A percentile compares a stretch with the other conserved stretches of the same genome.
Conservation (phyloP, 2,113 vertebrate genomes). For the Pseudolaguvia tuberculata region DNA sequence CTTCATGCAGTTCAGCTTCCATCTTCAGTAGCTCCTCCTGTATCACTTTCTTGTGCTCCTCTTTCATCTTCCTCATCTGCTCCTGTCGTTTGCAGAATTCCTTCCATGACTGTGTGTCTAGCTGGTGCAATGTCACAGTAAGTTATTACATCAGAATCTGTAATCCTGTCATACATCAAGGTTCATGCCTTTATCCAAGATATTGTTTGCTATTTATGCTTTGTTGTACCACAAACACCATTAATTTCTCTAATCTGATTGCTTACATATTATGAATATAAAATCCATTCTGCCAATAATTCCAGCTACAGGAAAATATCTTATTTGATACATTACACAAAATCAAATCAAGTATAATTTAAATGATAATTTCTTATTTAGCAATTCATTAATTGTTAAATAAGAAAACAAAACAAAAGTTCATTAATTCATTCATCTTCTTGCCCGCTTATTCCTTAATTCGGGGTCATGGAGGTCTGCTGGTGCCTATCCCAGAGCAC, state of each 20-base stretch:
- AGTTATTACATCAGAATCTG: background rate
- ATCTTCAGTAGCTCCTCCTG: slow-evolving; percentile 67
- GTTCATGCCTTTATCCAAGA: too few species aligned
- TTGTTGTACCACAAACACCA: too few species aligned
- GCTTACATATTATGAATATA: background rate
- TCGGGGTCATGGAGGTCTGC: too few species aligned
- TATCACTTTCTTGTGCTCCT: slow-evolving; percentile 70
- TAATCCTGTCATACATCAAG: background rate
- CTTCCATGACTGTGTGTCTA: slow-evolving; percentile 55
- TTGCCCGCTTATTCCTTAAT: too few species aligned
- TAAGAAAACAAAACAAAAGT: too few species aligned
- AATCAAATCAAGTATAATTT: background rate
- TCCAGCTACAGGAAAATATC: too few species aligned
- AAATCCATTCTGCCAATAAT: background rate
- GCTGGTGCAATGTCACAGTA: slow-evolving; percentile 19
- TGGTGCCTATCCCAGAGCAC: too few species aligned
- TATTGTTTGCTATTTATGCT: too few species aligned
- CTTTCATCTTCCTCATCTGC: slow-evolving; percentile 64
- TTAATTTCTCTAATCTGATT: background rate
- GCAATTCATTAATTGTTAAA: too few species aligned
- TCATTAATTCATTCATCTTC: too few species aligned
- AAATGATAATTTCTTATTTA: too few species aligned
- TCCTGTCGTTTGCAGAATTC: slow-evolving; percentile 67
- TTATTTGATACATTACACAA: background rate
- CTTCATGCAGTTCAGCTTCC: slow-evolving; percentile 57